These are phyloP conservation scores for Stenodema calcarata DNA, from an alignment of 2,888 invertebrate species.

Conservation along the genomic window DNA sequence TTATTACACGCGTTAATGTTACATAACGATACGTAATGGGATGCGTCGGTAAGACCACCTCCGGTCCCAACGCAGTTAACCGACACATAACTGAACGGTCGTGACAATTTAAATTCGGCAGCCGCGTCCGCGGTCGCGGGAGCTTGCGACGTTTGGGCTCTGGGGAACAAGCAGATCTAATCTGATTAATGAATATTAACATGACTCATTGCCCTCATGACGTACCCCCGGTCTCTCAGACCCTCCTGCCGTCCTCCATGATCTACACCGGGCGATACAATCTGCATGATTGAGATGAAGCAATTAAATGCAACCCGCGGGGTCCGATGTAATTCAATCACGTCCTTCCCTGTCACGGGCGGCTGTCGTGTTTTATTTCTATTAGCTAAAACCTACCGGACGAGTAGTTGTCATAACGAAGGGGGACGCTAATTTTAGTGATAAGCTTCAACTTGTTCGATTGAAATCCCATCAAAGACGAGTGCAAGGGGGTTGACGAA, in stretches of 20 bases:
- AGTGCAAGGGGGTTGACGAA: too few species aligned
- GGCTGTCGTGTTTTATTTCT: neutral
- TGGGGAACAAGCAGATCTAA: slow-evolving; percentile 44
- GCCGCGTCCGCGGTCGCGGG: neutral
- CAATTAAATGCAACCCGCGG: slow-evolving; percentile 7
- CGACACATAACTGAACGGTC: neutral
- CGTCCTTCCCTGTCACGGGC: neutral
- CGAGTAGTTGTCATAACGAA: neutral
- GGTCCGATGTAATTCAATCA: slow-evolving; percentile 29
- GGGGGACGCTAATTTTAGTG: too few species aligned
- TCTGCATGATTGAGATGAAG: slow-evolving; percentile 42
- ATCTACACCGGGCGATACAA: slow-evolving; percentile 39
- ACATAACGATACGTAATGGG: neutral
- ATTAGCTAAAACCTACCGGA: neutral
- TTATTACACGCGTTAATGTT: neutral
- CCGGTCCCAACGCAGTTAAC: too few species aligned
- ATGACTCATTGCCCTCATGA: slow-evolving; percentile 30
- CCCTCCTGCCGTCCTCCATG: neutral
- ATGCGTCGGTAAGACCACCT: neutral
- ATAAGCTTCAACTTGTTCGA: too few species aligned
- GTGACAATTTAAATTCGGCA: slow-evolving; percentile 33
- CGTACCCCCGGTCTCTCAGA: neutral
- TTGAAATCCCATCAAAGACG: too few species aligned
- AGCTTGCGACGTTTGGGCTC: slow-evolving; percentile 1
- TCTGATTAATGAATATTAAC: slow-evolving; percentile 47